Percentiles rank a stretch among this genome's conserved stretches.
These are phyloP conservation scores for Eledona agricola DNA, from an alignment of 2,888 invertebrate genomes.

Conservation along the genomic window DNA sequence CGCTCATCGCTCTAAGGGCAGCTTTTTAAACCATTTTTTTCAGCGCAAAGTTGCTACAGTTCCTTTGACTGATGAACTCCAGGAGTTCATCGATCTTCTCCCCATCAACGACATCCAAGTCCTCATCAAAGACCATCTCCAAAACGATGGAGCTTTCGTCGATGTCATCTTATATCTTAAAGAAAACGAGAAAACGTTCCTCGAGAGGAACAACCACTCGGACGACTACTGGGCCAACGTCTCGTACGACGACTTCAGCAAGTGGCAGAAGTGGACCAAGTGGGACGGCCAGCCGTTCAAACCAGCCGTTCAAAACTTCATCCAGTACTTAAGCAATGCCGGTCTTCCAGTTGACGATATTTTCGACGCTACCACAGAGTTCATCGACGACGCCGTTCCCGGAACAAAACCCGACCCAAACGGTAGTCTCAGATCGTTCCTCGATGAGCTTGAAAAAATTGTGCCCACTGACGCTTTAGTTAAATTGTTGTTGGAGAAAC, in stretches of 20 bases:
- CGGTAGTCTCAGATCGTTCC: conserved; percentile 28
- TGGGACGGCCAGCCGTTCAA: too few species aligned
- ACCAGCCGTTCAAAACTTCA: conserved; percentile 40
- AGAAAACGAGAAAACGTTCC: too few species aligned
- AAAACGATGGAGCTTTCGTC: conserved; percentile 46
- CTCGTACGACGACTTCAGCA: conserved; percentile 39
- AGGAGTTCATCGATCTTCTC: conserved; percentile 45
- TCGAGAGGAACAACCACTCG: conserved; percentile 46
- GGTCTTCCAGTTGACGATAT: conserved; percentile 43
- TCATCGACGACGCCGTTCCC: conserved; percentile 34
- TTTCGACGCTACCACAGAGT: conserved; percentile 35
- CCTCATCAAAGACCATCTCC: conserved; percentile 43
- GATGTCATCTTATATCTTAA: conserved; percentile 45
- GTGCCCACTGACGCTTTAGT: conserved; percentile 41
- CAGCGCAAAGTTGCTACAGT: conserved; percentile 4
- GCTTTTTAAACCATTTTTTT: too few species aligned
- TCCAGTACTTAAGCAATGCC: conserved; percentile 39
- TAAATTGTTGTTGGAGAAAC: conserved; percentile 39
- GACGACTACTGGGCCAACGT: conserved; percentile 35
- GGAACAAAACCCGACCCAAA: conserved; percentile 18
- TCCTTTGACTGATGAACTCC: conserved; percentile 35
- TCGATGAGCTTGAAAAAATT: conserved; percentile 35
- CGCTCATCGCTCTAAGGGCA: background rate
- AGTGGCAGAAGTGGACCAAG: too few species aligned
- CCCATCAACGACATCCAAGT: conserved; percentile 44